Base-by-base conservation (phyloP, 2,113 vertebrate species). In the Rattus rattus region DNA sequence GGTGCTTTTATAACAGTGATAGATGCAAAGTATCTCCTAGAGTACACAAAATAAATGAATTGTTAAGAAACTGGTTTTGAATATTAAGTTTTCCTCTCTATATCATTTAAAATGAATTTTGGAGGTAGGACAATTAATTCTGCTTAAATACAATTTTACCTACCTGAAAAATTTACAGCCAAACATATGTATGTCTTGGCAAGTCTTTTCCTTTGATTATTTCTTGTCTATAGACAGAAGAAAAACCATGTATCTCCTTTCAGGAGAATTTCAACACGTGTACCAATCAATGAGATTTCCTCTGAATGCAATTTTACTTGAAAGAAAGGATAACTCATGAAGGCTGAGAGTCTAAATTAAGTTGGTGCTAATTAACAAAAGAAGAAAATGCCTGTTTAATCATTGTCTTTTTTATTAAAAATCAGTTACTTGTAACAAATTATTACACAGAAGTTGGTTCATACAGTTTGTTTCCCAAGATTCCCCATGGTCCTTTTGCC, bases 391-490 rank as follows among this genome's bases (percentile, higher is more conserved):
- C 10, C n/a, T 72, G 30, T 7, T 86, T 93, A 72, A 61, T n/a
- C n/a, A n/a, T 91, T 86, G 92, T 70, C 59, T 73, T 94, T 94
- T 97, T 96, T 92, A 72, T 85, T 95, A 96, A 94, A 97, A 84
- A 75, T 87, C 39, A 94, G 72, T 61, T 93, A 63, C 39, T 88
- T 87, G 20, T 90, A 92, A 95, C n/a, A 97, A 95, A 94, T 94
- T 91, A 83, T 95, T 73, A 28, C 0, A 52, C 39, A 92, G 39
- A 33, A 92, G 14, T 88, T 63, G 77, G 26, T 93, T 33, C 24
- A 54, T 88, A 61, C 24, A 73, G 30, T 67, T 95, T 33, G 72
- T 3, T 77, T 77, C 30, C 26, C 28, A 87, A 92, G 16, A 76
- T 87, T 91, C 77, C 7, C 8, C 36, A 92, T 80, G 49, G 33